phyloP scores from a whole-genome alignment of 2,113 vertebrate genomes.

The Barnardius zonarius region DNA sequence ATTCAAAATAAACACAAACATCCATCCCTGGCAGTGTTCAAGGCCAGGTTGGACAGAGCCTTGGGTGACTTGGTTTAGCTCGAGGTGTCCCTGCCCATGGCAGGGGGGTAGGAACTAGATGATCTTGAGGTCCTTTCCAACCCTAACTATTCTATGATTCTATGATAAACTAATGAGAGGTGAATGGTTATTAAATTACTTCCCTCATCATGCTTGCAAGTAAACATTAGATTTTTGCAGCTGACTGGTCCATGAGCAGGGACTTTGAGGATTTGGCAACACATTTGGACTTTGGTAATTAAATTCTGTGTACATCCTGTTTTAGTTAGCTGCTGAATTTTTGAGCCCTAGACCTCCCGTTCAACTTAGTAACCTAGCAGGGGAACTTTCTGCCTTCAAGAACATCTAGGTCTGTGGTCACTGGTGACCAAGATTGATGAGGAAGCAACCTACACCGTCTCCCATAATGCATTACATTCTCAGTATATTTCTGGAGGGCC shows the following conservation, averaged over 20 bases:
- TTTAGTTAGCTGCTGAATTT: not conserved
- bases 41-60: too few relatives aligned
- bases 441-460: rapidly evolving
- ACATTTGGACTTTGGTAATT: not conserved
- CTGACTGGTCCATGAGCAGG: not conserved
- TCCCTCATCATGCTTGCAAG: not conserved
- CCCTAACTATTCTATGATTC: not conserved
- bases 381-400: not conserved
- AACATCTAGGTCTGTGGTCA: not conserved
- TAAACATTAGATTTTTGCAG: rapidly evolving
- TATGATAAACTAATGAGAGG: not conserved
- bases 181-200: not conserved
- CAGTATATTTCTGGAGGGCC: not conserved
- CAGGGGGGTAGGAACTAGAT: too few relatives aligned
- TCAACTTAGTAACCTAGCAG: not conserved
- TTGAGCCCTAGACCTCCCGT: not conserved
- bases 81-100: too few relatives aligned
- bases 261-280: not conserved
- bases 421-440: rapidly evolving
- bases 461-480: not conserved
- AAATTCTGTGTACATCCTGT: not conserved
- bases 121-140: too few relatives aligned
- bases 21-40: too few relatives aligned
- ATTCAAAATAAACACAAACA: not conserved
- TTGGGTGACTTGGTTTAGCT: too few relatives aligned